Evolutionary conservation across 2,797 vertebrate genomes (phyloP).

Genomic region (Catharus ustulatus): DNA sequence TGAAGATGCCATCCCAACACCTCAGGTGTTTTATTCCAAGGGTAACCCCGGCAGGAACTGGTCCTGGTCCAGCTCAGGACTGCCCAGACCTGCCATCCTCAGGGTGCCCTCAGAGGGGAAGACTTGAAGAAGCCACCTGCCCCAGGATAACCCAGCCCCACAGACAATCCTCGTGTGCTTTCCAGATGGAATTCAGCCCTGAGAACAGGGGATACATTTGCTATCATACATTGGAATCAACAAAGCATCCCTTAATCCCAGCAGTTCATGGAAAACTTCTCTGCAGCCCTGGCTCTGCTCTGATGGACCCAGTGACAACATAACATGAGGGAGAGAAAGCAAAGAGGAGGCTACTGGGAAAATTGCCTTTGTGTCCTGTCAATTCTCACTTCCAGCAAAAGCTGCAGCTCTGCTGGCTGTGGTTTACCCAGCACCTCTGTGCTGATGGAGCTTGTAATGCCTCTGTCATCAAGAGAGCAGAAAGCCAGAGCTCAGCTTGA

Average conservation of each 20-base stretch:
- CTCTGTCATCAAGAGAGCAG: neutral
- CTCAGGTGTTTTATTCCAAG: neutral
- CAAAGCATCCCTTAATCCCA: neutral
- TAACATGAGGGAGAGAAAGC: neutral
- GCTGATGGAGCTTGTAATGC: neutral
- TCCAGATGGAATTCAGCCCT: neutral
- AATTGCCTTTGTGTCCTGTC: neutral
- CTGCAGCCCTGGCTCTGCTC: neutral
- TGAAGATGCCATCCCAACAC: neutral
- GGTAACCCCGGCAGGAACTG: fast-evolving
- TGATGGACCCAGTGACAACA: neutral
- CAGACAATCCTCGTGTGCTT: neutral
- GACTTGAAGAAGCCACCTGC: neutral
- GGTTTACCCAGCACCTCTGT: neutral
- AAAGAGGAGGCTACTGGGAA: neutral
- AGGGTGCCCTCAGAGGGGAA: fast-evolving
- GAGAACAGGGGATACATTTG: neutral
- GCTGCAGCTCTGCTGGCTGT: neutral
- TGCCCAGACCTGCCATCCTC: neutral
- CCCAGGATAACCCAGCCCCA: neutral
- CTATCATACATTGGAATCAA: neutral
- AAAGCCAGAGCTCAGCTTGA: neutral
- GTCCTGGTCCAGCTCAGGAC: neutral
- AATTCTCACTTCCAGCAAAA: neutral
- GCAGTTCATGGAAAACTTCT: neutral